Base-by-base conservation (phyloP, 2,797 vertebrate genomes). In the Ctenosaura bakeri region DNA sequence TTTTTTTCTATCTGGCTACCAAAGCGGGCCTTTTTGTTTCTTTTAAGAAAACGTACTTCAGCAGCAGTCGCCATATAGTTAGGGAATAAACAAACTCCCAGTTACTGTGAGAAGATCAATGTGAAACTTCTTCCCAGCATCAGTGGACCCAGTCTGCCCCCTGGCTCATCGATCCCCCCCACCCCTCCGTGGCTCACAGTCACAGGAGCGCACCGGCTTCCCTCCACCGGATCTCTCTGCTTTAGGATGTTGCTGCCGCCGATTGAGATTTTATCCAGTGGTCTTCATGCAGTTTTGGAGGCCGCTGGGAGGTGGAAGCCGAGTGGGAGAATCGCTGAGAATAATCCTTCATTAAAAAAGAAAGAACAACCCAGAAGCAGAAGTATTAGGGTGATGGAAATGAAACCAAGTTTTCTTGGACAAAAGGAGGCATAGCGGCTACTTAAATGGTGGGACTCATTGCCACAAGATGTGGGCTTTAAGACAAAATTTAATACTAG, bases 231-330 rank as follows among this genome's bases (percentile, higher is more conserved):
- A 10, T 35, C 29, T 6, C 42, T 56, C 62, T 6, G 3, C 26
- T 42, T 66, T 82, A 81, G 82, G 91, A 87, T 1, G 82, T 6
- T 1, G 71, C 0, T 0, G 80, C 35, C 50, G 29, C 26, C 0
- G 73, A 8, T 22, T 12, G n/a, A 14, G 52, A 42, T n/a, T 10
- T 56, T 82, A 73, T 5, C 3, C 87, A 83, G 0, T 0, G 10
- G 1, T 78, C 71, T 81, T 88, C n/a, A 0, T 20, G 35, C 42
- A 1, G 1, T 0, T 77, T 0, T 0, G 0, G n/a, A 22, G 1
- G 29, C 7, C 29, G 32, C 10, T 38, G 14, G 7, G 92, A 88
- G 59, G 0, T 4, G 29, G 87, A 29, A 4, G 78, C 2, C 0
- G 16, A 26, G 26, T 4, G 56, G 3, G 62, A 16, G 62, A 14